A percentile compares a stretch with the other conserved stretches of the same genome.
Conservation (phyloP, 2,888 invertebrate species). For the Hypsopygia costalis region DNA sequence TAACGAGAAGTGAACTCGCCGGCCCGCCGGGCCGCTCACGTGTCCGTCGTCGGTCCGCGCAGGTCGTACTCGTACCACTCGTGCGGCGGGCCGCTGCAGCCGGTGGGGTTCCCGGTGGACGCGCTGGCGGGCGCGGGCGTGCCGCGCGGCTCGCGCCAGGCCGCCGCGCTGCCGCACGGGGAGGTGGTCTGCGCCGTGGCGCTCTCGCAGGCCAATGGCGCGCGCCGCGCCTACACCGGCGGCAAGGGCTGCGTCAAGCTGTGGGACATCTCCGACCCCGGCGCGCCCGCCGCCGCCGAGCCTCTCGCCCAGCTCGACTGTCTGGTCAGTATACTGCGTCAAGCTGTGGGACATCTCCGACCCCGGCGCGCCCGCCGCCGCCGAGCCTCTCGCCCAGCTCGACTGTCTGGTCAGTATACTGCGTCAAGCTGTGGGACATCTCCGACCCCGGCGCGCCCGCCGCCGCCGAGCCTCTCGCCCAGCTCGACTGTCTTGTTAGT, state of each 20-base stretch:
- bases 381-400: slow-evolving; percentile 94
- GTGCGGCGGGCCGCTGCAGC: slow-evolving; percentile 92
- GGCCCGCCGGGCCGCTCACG: no score
- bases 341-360: slow-evolving; percentile 98
- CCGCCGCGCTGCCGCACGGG: slow-evolving; percentile 95
- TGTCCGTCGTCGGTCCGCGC: no score
- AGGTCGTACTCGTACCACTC: slow-evolving; percentile 97
- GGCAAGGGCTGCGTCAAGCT: slow-evolving; percentile 99
- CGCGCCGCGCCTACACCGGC: slow-evolving; percentile 97
- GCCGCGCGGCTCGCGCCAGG: slow-evolving; percentile 93
- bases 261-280: slow-evolving; percentile 95
- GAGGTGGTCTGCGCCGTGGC: slow-evolving; percentile 98
- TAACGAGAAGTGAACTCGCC: no score
- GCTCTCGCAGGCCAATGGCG: slow-evolving; percentile 86
- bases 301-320: slow-evolving; percentile 95
- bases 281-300: slow-evolving; percentile 91
- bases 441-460: slow-evolving; percentile 91
- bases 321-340: slow-evolving; percentile 92
- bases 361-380: slow-evolving; percentile 89
- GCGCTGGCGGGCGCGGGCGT: slow-evolving; percentile 96
- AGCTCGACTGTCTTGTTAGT: slow-evolving; percentile 92
- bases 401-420: slow-evolving; percentile 88
- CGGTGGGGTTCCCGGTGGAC: slow-evolving; percentile 97
- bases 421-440: slow-evolving; percentile 98
- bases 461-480: slow-evolving; percentile 93